These are phyloP conservation scores for Drosophila seclusa DNA, from an alignment of 2,888 invertebrate genomes.

Conservation along the genomic window DNA sequence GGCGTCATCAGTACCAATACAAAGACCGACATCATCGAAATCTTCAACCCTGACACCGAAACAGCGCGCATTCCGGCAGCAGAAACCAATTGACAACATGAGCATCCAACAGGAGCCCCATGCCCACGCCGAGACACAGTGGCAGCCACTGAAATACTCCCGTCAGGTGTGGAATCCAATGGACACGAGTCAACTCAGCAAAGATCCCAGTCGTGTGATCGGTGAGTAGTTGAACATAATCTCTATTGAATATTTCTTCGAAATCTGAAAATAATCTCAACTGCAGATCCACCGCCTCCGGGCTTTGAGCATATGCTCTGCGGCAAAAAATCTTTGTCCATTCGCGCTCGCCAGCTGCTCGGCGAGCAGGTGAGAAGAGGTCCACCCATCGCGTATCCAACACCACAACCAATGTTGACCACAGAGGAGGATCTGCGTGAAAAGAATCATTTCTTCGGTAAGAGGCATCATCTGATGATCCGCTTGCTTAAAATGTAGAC, in stretches of 20 bases:
- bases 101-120: background rate
- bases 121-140: background rate
- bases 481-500: background rate
- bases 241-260: background rate
- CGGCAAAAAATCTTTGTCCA: slow-evolving; percentile 33
- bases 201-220: slow-evolving; percentile 30
- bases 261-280: background rate
- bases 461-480: background rate
- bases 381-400: background rate
- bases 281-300: slow-evolving; percentile 30
- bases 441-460: slow-evolving; percentile 46
- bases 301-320: slow-evolving; percentile 30
- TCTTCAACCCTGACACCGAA: background rate
- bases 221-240: slow-evolving; percentile 18
- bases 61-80: background rate
- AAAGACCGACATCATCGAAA: background rate
- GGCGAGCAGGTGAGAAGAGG: slow-evolving; percentile 16
- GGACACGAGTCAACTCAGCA: background rate
- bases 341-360: slow-evolving; percentile 37
- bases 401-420: slow-evolving; percentile 24
- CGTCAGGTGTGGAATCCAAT: slow-evolving; percentile 40
- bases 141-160: slow-evolving; percentile 27
- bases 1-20: background rate
- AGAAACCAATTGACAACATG: background rate
- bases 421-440: slow-evolving; percentile 31